Evolutionary conservation across 2,113 vertebrate species (phyloP).

Genomic region (Rhynchomys soricoides): DNA sequence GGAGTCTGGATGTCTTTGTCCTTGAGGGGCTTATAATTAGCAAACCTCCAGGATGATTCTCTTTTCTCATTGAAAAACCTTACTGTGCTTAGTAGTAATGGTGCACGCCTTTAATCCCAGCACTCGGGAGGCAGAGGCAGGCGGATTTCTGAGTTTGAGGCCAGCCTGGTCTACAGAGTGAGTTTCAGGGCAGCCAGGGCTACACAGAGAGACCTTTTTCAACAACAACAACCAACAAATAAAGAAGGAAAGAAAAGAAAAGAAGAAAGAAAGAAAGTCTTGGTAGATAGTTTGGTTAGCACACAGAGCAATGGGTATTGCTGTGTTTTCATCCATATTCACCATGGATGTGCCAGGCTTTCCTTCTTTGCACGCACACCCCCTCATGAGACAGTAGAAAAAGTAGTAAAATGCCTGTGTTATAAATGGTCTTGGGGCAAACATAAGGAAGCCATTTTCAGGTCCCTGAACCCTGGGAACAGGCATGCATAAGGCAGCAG

Average conservation of each 20-base stretch:
- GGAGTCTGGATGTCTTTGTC: neutral
- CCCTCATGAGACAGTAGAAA: neutral
- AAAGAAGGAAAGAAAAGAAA: too few species aligned
- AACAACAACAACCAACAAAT: too few species aligned
- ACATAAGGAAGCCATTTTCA: neutral
- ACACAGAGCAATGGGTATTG: neutral
- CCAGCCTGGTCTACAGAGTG: too few species aligned
- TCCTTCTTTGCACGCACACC: neutral
- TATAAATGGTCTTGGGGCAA: neutral
- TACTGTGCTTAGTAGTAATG: neutral
- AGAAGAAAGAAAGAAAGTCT: too few species aligned
- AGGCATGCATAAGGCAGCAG: neutral
- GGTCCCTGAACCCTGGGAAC: neutral
- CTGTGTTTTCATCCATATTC: neutral
- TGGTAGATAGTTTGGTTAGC: neutral
- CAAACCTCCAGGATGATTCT: neutral
- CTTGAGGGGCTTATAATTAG: neutral
- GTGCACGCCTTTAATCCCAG: too few species aligned
- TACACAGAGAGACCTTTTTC: too few species aligned
- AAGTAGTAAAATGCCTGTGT: neutral
- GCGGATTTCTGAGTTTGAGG: too few species aligned
- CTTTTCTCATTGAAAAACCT: neutral
- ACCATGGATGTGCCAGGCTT: neutral
- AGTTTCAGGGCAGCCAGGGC: too few species aligned
- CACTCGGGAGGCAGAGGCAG: too few species aligned